phyloP scores from a whole-genome alignment of 2,888 invertebrate genomes.

The Epinotia ramella region DNA sequence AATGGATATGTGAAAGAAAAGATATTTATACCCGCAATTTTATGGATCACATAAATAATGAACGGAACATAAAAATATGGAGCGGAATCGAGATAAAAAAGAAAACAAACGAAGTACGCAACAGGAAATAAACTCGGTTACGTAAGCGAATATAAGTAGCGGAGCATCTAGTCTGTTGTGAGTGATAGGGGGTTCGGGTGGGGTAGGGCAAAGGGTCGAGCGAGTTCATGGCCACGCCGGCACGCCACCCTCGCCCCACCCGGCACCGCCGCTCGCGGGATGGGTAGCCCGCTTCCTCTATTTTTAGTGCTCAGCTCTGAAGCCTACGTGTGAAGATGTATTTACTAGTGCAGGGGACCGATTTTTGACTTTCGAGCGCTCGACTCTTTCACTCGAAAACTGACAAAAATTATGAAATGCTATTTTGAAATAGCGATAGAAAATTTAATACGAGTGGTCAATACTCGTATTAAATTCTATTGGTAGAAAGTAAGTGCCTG shows the following conservation, averaged over 20 bases:
- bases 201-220: slow-evolving; percentile 68
- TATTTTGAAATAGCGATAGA: too few species aligned
- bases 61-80: slow-evolving; percentile 17
- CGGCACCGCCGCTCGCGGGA: slow-evolving; percentile 48
- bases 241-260: slow-evolving; percentile 55
- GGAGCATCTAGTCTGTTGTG: slow-evolving; percentile 31
- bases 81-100: slow-evolving; percentile 23
- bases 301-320: slow-evolving; percentile 64
- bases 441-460: too few species aligned
- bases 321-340: slow-evolving; percentile 9
- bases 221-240: slow-evolving; percentile 77
- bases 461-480: too few species aligned
- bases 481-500: too few species aligned
- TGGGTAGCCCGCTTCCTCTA: slow-evolving; percentile 57
- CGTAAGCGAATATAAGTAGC: slow-evolving; percentile 37
- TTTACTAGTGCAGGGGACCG: slow-evolving; percentile 5
- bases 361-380: too few species aligned
- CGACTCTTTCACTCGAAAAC: too few species aligned
- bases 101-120: slow-evolving; percentile 25
- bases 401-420: too few species aligned
- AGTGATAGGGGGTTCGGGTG: slow-evolving; percentile 47
- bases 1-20: background rate
- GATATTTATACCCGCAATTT: background rate
- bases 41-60: slow-evolving; percentile 26
- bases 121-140: slow-evolving; percentile 41